A percentile compares a stretch with the other conserved stretches of the same genome.
phyloP scores from a whole-genome alignment of 2,113 vertebrate genomes.

The Platichthys flesus region DNA sequence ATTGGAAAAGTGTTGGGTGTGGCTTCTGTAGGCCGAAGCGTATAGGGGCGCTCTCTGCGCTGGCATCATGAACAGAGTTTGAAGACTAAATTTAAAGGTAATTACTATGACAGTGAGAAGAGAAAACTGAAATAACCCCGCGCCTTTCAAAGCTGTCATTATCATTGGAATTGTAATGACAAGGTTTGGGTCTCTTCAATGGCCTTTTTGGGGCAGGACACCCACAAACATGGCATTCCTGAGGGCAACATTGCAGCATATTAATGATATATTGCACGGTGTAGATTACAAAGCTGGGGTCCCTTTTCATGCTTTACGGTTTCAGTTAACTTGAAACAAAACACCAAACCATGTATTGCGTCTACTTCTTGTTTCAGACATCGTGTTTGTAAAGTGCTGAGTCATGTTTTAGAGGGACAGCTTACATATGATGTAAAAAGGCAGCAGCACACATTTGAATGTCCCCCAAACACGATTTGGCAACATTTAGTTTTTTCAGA shows the following conservation, averaged over 20 bases:
- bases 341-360: constrained; percentile 65
- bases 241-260: constrained; percentile 80
- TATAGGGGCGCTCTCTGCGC: constrained; percentile 68
- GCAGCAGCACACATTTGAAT: constrained; percentile 11
- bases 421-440: not conserved
- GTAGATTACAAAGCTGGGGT: constrained; percentile 80
- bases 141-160: constrained; percentile 84
- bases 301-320: constrained; percentile 70
- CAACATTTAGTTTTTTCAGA: not conserved
- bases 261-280: constrained; percentile 81
- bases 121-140: constrained; percentile 82
- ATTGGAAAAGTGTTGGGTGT: constrained; percentile 75
- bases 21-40: constrained; percentile 78
- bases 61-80: constrained; percentile 75
- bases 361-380: constrained; percentile 55
- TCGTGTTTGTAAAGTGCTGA: constrained; percentile 64
- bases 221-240: constrained; percentile 84
- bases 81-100: constrained; percentile 87
- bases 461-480: constrained; percentile 16
- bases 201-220: constrained; percentile 82
- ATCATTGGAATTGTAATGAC: constrained; percentile 87
- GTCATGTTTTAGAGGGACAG: constrained; percentile 58
- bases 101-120: constrained; percentile 84
- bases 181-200: constrained; percentile 83
- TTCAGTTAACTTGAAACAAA: constrained; percentile 72